Evolutionary conservation across 2,113 vertebrate genomes (phyloP).

Genomic region (Oncorhynchus gorbuscha): DNA sequence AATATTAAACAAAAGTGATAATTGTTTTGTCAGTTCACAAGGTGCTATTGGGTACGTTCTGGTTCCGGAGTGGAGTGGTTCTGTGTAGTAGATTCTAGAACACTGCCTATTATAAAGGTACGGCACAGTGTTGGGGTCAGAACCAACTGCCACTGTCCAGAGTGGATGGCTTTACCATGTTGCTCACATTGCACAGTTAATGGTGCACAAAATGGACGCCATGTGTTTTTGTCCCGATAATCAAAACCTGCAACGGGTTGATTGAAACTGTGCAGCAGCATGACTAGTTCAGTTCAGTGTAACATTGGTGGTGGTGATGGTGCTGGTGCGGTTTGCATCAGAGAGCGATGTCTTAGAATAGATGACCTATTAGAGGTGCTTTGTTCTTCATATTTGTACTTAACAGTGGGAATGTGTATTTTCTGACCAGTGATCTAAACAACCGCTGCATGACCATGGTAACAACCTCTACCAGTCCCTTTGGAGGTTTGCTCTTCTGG

Average conservation of each 20-base stretch:
- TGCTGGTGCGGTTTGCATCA: slow-evolving; percentile 17
- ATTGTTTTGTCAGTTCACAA: slow-evolving; percentile 15
- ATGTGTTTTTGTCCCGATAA: slow-evolving; percentile 19
- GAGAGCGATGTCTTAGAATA: slow-evolving; percentile 12
- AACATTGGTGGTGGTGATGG: background rate
- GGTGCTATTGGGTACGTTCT: slow-evolving; percentile 36
- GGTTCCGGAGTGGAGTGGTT: slow-evolving; percentile 18
- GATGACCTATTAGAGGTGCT: slow-evolving; percentile 30
- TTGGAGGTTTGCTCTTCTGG: background rate
- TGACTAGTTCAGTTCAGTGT: slow-evolving; percentile 6
- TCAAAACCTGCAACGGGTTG: slow-evolving; percentile 14
- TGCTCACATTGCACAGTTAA: slow-evolving; percentile 29
- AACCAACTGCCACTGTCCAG: slow-evolving; percentile 16
- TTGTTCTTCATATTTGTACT: slow-evolving; percentile 19
- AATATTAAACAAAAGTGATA: slow-evolving; percentile 4
- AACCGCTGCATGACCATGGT: slow-evolving; percentile 17
- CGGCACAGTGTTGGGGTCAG: background rate
- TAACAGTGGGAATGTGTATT: slow-evolving; percentile 32
- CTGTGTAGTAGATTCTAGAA: slow-evolving; percentile 19
- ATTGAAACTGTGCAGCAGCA: slow-evolving; percentile 10
- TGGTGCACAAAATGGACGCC: slow-evolving; percentile 37
- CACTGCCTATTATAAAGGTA: slow-evolving; percentile 20
- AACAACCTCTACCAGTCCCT: background rate
- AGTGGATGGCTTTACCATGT: slow-evolving; percentile 51
- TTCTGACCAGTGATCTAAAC: background rate